A percentile compares a stretch with the other conserved stretches of the same genome.
phyloP scores from a whole-genome alignment of 2,797 vertebrate species.

The Hoplostethus mediterraneus region DNA sequence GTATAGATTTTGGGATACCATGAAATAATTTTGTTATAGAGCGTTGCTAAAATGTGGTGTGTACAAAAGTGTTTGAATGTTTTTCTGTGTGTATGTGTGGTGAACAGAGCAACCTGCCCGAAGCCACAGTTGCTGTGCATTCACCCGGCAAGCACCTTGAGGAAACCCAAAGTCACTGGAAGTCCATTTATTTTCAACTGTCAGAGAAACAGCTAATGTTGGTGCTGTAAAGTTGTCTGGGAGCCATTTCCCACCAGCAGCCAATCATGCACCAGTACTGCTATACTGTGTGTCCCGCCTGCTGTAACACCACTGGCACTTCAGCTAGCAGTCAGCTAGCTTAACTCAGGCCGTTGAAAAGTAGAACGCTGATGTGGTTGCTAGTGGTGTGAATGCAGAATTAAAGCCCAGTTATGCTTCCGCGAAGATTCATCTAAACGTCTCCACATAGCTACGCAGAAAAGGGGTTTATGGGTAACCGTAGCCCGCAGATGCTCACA shows the following conservation, averaged over 20 bases:
- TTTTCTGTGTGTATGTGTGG: background rate
- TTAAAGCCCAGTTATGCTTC: background rate
- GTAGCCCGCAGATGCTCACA: too few species aligned
- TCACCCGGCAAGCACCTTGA: background rate
- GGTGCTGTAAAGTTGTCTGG: constrained; percentile 1
- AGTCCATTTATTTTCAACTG: background rate
- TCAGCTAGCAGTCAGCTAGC: constrained; percentile 44
- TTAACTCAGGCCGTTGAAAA: constrained; percentile 49
- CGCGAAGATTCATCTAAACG: too few species aligned
- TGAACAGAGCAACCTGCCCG: background rate
- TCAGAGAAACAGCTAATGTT: background rate
- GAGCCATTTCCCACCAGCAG: constrained; percentile 7
- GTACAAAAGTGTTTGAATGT: background rate
- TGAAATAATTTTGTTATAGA: background rate
- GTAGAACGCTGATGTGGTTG: constrained; percentile 37
- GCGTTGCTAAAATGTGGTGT: background rate
- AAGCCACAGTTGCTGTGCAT: background rate
- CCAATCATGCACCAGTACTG: constrained; percentile 26
- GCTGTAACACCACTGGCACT: constrained; percentile 42
- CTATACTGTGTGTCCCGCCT: constrained; percentile 2
- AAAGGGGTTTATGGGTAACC: too few species aligned
- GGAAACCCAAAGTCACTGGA: background rate
- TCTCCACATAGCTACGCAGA: too few species aligned
- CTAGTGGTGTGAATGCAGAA: constrained; percentile 42
- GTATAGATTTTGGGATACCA: background rate